A percentile compares a stretch with the other conserved stretches of the same genome.
Conservation (phyloP, 1,140 invertebrate genomes). For the Leucophenga varia region DNA sequence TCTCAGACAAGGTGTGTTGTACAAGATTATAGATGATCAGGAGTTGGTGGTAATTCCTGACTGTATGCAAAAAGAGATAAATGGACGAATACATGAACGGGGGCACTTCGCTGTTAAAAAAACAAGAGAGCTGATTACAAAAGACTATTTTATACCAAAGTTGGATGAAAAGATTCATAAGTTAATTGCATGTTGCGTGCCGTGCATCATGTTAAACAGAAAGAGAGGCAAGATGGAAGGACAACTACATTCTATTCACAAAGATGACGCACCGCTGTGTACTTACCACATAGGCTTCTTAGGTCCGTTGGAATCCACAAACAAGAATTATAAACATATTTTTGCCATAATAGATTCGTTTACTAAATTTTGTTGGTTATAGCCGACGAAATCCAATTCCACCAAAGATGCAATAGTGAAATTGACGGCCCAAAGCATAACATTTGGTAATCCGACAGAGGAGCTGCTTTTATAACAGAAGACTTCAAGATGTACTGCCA, state of each 20-base stretch:
- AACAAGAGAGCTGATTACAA: constrained; percentile 43
- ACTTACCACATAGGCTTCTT: constrained; percentile 20
- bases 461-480: not conserved
- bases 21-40: constrained; percentile 21
- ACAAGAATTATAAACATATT: constrained; percentile 39
- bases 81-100: constrained; percentile 36
- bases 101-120: constrained; percentile 53
- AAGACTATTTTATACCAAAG: constrained; percentile 53
- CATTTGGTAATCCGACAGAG: constrained; percentile 29
- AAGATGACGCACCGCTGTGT: constrained; percentile 27
- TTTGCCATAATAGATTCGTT: constrained; percentile 34
- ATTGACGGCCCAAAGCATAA: not conserved
- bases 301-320: constrained; percentile 34
- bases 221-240: constrained; percentile 55
- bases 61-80: constrained; percentile 35
- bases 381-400: too few species aligned
- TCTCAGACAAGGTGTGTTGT: constrained; percentile 31
- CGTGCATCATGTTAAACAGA: constrained; percentile 31
- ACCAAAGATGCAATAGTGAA: too few species aligned
- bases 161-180: constrained; percentile 38
- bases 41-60: constrained; percentile 36
- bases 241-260: constrained; percentile 37
- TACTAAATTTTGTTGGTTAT: constrained; percentile 25
- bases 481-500: not conserved
- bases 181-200: constrained; percentile 38